Percentiles rank a stretch among this genome's conserved stretches.
These are phyloP conservation scores for Hippoglossus stenolepis DNA, from an alignment of 2,113 vertebrate genomes.

Conservation along the genomic window DNA sequence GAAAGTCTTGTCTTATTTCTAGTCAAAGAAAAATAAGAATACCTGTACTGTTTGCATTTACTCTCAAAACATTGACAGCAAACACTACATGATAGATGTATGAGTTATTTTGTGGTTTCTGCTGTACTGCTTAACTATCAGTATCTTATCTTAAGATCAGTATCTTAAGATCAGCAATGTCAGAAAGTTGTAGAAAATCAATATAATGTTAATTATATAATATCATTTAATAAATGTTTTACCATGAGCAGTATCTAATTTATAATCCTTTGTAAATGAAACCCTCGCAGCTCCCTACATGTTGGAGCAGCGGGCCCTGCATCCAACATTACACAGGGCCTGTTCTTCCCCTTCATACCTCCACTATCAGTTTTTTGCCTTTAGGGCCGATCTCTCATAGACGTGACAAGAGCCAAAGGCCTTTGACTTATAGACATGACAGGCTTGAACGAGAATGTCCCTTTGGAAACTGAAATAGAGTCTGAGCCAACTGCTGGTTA, in stretches of 20 bases:
- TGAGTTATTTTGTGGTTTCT: not conserved
- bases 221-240: not conserved
- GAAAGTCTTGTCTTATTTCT: not conserved
- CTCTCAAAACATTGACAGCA: not conserved
- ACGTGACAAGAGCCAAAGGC: slow-evolving; percentile 25
- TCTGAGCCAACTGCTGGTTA: slow-evolving; percentile 3
- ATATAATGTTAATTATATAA: not conserved
- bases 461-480: slow-evolving; percentile 8
- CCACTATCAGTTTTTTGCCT: slow-evolving; percentile 18
- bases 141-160: no score
- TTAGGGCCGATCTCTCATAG: slow-evolving; percentile 27
- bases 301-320: slow-evolving; percentile 38
- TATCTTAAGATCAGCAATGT: no score
- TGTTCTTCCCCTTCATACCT: slow-evolving; percentile 30
- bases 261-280: slow-evolving; percentile 8
- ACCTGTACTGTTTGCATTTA: not conserved
- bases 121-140: not conserved
- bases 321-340: not conserved
- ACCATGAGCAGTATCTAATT: not conserved
- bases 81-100: not conserved
- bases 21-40: not conserved
- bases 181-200: not conserved
- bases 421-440: slow-evolving; percentile 21
- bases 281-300: slow-evolving; percentile 8
- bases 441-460: slow-evolving; percentile 10